These are phyloP conservation scores for Hermodice carunculata DNA, from an alignment of 2,888 invertebrate genomes.

Conservation along the genomic window DNA sequence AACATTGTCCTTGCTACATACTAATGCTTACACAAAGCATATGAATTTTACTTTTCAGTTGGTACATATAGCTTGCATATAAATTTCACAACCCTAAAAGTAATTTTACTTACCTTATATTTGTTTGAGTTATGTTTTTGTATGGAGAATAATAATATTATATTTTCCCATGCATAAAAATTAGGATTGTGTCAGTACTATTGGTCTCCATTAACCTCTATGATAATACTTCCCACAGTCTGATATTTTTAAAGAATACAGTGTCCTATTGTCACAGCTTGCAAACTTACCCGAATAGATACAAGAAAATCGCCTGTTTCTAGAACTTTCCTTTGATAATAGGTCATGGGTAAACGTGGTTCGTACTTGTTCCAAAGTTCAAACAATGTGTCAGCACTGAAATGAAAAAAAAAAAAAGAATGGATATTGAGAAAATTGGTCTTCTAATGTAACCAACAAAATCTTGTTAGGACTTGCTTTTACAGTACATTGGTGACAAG, in stretches of 20 bases:
- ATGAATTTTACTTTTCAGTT: neutral
- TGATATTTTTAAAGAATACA: too few relatives aligned
- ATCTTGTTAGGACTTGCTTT: too few relatives aligned
- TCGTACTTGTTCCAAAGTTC: constrained; percentile 69
- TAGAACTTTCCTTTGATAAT: constrained; percentile 62
- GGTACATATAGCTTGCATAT: neutral
- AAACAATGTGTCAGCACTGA: constrained; percentile 64
- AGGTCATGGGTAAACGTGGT: constrained; percentile 55
- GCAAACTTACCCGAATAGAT: constrained; percentile 59
- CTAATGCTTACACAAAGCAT: neutral
- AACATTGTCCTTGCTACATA: neutral
- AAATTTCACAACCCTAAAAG: neutral
- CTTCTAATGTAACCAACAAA: neutral
- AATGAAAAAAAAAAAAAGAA: constrained; percentile 17
- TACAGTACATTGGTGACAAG: too few relatives aligned
- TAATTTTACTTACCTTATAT: neutral
- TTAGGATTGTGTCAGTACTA: too few relatives aligned
- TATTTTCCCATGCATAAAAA: too few relatives aligned
- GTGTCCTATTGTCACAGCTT: too few relatives aligned
- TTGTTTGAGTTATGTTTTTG: too few relatives aligned
- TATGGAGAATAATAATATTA: too few relatives aligned
- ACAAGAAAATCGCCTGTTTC: constrained; percentile 67
- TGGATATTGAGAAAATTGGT: neutral
- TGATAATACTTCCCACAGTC: too few relatives aligned
- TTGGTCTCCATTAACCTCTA: too few relatives aligned